Percentiles rank a stretch among this genome's conserved stretches.
phyloP scores from a whole-genome alignment of 2,113 vertebrate species.

The Mohoua ochrocephala region DNA sequence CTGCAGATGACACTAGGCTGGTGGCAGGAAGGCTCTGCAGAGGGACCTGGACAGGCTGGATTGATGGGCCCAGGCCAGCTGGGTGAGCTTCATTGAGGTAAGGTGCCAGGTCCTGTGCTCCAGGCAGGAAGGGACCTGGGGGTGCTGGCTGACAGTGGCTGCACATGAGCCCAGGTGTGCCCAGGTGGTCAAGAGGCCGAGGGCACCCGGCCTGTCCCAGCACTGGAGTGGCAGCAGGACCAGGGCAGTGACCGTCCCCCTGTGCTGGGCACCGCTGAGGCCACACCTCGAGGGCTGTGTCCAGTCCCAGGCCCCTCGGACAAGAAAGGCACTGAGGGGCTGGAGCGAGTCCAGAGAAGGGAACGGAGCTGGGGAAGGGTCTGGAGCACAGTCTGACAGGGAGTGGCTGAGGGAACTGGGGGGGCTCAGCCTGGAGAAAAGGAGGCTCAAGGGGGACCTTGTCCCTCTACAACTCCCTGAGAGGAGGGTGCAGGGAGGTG shows the following conservation, averaged over 20 bases:
- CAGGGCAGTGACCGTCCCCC: background rate
- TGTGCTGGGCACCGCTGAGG: background rate
- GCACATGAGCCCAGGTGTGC: background rate
- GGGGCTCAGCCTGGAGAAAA: background rate
- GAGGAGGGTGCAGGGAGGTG: background rate
- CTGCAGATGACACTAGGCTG: rapidly evolving
- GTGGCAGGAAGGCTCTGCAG: background rate
- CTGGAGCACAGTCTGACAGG: background rate
- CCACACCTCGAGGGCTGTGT: background rate
- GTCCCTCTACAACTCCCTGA: background rate
- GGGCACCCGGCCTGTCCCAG: background rate
- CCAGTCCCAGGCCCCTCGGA: background rate
- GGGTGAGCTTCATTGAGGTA: rapidly evolving
- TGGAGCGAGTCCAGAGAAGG: background rate
- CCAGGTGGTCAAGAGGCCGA: background rate
- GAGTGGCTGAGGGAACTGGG: background rate
- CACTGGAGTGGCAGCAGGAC: background rate
- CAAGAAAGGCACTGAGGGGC: background rate
- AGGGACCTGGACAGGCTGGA: background rate
- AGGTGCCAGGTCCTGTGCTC: rapidly evolving
- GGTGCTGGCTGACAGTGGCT: rapidly evolving
- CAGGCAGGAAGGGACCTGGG: background rate
- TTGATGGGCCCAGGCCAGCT: rapidly evolving
- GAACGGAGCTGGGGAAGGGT: background rate
- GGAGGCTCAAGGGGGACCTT: background rate